Conservation (phyloP, 2,797 vertebrate species). For the Semotilus atromaculatus region DNA sequence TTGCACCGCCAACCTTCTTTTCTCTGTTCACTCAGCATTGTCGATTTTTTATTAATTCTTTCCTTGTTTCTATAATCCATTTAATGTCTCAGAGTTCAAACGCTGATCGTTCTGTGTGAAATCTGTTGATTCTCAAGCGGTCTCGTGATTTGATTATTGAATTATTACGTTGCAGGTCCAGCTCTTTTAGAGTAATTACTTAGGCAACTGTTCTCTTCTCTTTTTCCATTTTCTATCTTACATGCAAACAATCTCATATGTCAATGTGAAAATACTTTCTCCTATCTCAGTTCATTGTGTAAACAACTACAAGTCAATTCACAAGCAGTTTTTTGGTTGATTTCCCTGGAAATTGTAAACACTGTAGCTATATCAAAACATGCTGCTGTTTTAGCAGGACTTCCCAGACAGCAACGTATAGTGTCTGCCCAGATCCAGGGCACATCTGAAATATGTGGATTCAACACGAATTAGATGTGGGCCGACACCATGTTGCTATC, state of each 20-base stretch:
- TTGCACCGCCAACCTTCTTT: slow-evolving; percentile 9
- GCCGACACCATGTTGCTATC: too few species aligned
- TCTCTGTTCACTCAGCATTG: slow-evolving; percentile 38
- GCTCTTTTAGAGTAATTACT: slow-evolving; percentile 8
- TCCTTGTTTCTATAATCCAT: slow-evolving; percentile 41
- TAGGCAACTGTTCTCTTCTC: neutral
- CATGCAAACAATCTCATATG: neutral
- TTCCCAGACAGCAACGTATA: too few species aligned
- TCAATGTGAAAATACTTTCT: neutral
- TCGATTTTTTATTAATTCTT: slow-evolving; percentile 51
- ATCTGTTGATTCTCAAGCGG: slow-evolving; percentile 56
- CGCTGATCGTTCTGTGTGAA: slow-evolving; percentile 45
- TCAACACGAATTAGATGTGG: too few species aligned
- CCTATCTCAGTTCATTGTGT: neutral
- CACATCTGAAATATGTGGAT: too few species aligned
- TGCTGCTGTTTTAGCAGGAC: neutral
- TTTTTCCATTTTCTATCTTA: neutral
- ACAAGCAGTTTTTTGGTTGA: neutral
- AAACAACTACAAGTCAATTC: neutral
- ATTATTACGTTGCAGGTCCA: slow-evolving; percentile 11
- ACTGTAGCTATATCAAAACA: neutral
- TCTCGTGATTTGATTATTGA: slow-evolving; percentile 45
- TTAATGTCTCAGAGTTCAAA: slow-evolving; percentile 33
- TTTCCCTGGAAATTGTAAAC: neutral
- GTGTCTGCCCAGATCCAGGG: too few species aligned